Evolutionary conservation across 2,797 vertebrate genomes (phyloP).

Genomic region (Pseudomugil gertrudae): DNA sequence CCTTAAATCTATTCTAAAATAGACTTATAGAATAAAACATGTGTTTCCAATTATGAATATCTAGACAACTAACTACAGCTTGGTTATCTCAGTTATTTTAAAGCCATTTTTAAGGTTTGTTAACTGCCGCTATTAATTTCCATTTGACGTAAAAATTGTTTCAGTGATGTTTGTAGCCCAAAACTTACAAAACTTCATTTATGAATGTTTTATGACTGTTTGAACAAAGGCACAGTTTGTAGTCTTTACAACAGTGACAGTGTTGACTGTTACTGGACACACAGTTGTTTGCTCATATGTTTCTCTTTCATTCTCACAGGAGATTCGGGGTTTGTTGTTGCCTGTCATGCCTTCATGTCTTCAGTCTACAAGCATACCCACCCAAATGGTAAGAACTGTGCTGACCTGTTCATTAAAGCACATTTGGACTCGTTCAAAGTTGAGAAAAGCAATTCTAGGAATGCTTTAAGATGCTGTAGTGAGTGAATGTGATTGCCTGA

Average conservation of each 20-base stretch:
- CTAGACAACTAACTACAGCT: neutral
- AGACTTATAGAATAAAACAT: conserved; percentile 2
- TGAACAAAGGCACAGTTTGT: neutral
- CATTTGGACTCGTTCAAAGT: conserved; percentile 73
- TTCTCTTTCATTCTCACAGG: conserved; percentile 38
- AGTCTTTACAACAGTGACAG: neutral
- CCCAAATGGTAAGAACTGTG: conserved; percentile 74
- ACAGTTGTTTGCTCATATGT: conserved; percentile 20
- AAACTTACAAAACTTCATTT: neutral
- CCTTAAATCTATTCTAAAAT: neutral
- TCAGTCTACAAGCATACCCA: conserved; percentile 35
- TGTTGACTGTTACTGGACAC: neutral
- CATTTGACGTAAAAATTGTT: neutral
- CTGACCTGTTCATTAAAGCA: conserved; percentile 74
- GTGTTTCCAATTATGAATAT: neutral
- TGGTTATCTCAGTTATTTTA: neutral
- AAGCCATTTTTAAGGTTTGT: neutral
- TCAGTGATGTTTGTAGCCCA: neutral
- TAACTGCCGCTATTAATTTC: neutral
- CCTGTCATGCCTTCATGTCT: conserved; percentile 41
- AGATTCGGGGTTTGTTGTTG: conserved; percentile 29
- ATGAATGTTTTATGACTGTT: conserved; percentile 1
- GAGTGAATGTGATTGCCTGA: conserved; percentile 66
- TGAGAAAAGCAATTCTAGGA: conserved; percentile 69
- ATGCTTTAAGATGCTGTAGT: conserved; percentile 71